A percentile compares a stretch with the other conserved stretches of the same genome.
These are phyloP conservation scores for Pseudochirops corinnae DNA, from an alignment of 2,797 vertebrate genomes.

Conservation along the genomic window DNA sequence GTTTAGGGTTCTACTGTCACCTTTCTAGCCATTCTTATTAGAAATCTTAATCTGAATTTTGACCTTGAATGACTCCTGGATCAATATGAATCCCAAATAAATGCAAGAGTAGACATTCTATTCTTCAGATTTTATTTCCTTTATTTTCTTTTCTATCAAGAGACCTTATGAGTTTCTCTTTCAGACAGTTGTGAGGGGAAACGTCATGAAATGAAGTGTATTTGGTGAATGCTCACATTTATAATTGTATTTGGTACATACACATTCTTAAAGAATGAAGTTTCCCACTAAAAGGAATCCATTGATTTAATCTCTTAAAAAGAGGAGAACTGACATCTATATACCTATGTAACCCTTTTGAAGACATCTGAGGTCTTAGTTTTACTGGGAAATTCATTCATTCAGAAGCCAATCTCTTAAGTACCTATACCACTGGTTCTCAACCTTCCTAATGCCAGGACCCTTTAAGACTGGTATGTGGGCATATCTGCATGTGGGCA, in stretches of 20 bases:
- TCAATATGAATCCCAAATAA: slow-evolving; percentile 37
- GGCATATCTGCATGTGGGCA: no score
- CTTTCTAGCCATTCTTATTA: slow-evolving; percentile 59
- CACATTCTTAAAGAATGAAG: slow-evolving; percentile 70
- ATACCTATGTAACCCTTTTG: neutral
- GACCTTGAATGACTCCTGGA: slow-evolving; percentile 45
- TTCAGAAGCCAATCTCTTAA: neutral
- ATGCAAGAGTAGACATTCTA: slow-evolving; percentile 64
- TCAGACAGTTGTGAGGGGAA: slow-evolving; percentile 46
- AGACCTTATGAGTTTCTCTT: slow-evolving; percentile 64
- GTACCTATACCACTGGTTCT: neutral
- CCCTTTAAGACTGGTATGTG: no score
- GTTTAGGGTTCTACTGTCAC: neutral
- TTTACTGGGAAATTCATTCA: neutral
- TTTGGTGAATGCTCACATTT: slow-evolving; percentile 61
- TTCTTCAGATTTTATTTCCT: slow-evolving; percentile 63
- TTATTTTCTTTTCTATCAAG: slow-evolving; percentile 52
- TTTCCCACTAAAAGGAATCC: slow-evolving; percentile 66
- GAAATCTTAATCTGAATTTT: slow-evolving; percentile 74
- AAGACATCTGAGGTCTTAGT: neutral
- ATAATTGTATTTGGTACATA: slow-evolving; percentile 69
- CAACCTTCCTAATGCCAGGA: no score
- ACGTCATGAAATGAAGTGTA: slow-evolving; percentile 70
- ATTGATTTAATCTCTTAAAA: slow-evolving; percentile 73
- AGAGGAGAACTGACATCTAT: neutral